These are phyloP conservation scores for Calliphora vomitoria DNA, from an alignment of 2,888 invertebrate species.

Conservation along the genomic window DNA sequence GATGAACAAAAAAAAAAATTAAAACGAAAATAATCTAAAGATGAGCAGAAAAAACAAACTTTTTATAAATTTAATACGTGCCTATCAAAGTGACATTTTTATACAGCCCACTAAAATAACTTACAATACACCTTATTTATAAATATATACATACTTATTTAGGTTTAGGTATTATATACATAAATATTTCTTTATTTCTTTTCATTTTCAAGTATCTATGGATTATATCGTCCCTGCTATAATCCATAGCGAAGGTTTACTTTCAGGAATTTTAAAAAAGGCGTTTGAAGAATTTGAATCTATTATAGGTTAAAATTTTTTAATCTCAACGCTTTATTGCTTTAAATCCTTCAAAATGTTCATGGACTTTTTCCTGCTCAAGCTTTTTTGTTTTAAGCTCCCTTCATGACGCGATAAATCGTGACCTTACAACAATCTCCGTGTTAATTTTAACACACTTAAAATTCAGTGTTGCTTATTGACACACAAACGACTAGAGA, in stretches of 20 bases:
- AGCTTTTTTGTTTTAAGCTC: too few relatives aligned
- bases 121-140: constrained; percentile 71
- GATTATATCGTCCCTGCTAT: too few relatives aligned
- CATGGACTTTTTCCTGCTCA: too few relatives aligned
- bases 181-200: constrained; percentile 7
- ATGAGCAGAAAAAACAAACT: not conserved
- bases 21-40: not conserved
- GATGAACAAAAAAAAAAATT: constrained; percentile 34
- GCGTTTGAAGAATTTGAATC: not conserved
- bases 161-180: constrained; percentile 33
- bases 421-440: too few relatives aligned
- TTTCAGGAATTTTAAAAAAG: not conserved
- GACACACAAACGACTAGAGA: too few relatives aligned
- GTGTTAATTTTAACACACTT: too few relatives aligned
- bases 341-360: too few relatives aligned
- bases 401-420: too few relatives aligned
- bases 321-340: too few relatives aligned
- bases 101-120: constrained; percentile 67
- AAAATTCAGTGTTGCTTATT: too few relatives aligned
- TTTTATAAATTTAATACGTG: constrained; percentile 72
- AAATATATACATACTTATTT: not conserved
- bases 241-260: not conserved
- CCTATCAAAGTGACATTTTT: constrained; percentile 74
- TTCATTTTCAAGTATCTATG: constrained; percentile 24
- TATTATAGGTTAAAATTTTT: too few relatives aligned